Conservation (phyloP, 2,888 invertebrate species). For the Onthophagus sagittarius region DNA sequence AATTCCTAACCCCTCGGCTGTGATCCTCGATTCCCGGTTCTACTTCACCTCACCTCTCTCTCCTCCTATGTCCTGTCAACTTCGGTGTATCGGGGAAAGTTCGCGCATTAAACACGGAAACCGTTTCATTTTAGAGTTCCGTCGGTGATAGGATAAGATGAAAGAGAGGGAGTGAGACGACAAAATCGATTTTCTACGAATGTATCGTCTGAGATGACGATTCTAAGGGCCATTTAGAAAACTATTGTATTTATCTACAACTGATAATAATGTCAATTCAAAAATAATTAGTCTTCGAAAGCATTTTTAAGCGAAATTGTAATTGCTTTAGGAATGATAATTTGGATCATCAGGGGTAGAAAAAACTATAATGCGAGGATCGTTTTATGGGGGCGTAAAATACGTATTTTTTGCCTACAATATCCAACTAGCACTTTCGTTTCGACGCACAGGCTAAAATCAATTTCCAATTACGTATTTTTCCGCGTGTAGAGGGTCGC, state of each 20-base stretch:
- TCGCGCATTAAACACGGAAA: constrained; percentile 9
- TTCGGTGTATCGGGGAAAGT: constrained; percentile 8
- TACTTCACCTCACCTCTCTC: not conserved
- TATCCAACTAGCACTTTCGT: not conserved
- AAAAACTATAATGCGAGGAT: not conserved
- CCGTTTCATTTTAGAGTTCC: constrained; percentile 10
- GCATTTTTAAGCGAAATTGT: no score
- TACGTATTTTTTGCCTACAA: not conserved
- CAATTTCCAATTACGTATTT: constrained; percentile 22
- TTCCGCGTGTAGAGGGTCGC: constrained; percentile 4
- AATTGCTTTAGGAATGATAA: not conserved
- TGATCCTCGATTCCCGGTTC: not conserved
- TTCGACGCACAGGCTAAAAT: constrained; percentile 13
- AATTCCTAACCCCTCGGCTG: not conserved
- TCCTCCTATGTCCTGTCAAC: not conserved
- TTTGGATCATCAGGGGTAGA: not conserved
- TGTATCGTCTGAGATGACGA: not conserved
- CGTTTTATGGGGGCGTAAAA: not conserved
- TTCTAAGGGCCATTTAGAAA: not conserved
- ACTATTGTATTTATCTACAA: not conserved
- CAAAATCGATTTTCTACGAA: not conserved
- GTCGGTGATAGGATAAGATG: not conserved
- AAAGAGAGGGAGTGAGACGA: not conserved
- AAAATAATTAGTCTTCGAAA: no score
- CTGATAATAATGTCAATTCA: no score